Evolutionary conservation across 1,140 invertebrate species (phyloP), one percentile per base, ranked within the genome.

Genomic region (Berghia stephanieae): DNA sequence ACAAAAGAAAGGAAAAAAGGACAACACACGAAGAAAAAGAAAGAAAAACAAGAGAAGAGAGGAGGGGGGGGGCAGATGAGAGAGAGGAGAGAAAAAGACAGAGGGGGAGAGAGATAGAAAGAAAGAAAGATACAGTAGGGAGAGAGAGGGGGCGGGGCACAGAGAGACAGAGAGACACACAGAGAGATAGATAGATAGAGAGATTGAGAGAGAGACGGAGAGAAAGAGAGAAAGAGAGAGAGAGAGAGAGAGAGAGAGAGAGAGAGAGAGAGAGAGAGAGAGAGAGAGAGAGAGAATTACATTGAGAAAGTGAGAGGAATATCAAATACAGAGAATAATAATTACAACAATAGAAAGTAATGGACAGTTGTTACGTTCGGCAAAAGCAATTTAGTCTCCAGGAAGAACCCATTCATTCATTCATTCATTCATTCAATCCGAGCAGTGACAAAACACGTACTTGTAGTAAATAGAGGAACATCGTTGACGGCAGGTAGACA

Each of bases 171-270:
- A 60, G 57, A 60, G 57, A 60, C n/a, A 60, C n/a, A 60, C n/a
- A 60, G n/a, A 60, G n/a, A n/a, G 57, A n/a, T 10, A 60, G n/a
- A n/a, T 10, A n/a, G 57, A 60, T n/a, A 60, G 57, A 60, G 57
- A 60, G 57, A n/a, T n/a, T n/a, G n/a, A n/a, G n/a, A n/a, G n/a
- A n/a, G n/a, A n/a, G n/a, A n/a, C n/a, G n/a, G n/a, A n/a, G n/a
- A n/a, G n/a, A n/a, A n/a, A n/a, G n/a, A n/a, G n/a, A n/a, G n/a
- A n/a, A n/a, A n/a, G n/a, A 60, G 57, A 60, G 57, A 60, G 57
- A 60, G 57, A 60, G 57, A 60, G 57, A 60, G 57, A 60, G 57
- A 60, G 69, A 31, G 75, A 18, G 57, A 27, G 66, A 40, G 34
- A 34, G 60, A 27, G 66, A 40, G 67, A 13, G n/a, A 8, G 67